A percentile compares a stretch with the other conserved stretches of the same genome.
phyloP scores from a whole-genome alignment of 1,140 invertebrate genomes.

The Prorops nasuta region DNA sequence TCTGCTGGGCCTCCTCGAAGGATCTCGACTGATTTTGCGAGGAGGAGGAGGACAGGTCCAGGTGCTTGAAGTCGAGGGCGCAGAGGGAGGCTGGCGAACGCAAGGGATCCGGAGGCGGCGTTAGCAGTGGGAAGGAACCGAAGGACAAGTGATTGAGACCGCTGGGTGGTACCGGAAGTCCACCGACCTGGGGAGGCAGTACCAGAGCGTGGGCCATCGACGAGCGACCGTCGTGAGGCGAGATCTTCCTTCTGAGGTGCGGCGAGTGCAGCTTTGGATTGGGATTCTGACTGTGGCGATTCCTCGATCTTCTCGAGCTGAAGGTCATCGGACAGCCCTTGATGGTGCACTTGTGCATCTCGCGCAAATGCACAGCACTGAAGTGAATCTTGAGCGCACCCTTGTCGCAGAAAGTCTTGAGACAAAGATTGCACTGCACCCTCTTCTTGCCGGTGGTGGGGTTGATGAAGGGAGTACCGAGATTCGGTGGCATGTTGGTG shows the following conservation, averaged over 20 bases:
- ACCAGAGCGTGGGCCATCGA: constrained; percentile 80
- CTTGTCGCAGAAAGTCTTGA: constrained; percentile 99
- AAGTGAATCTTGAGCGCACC: constrained; percentile 99
- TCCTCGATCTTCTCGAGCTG: constrained; percentile 90
- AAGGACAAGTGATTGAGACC: constrained; percentile 69
- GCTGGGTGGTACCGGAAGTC: constrained; percentile 60
- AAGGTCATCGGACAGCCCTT: constrained; percentile 99
- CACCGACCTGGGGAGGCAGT: constrained; percentile 70
- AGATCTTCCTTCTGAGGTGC: constrained; percentile 86
- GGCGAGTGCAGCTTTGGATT: constrained; percentile 98
- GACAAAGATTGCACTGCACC: constrained; percentile 96
- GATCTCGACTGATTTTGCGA: constrained; percentile 28
- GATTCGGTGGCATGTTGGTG: constrained; percentile 73
- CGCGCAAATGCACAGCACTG: constrained; percentile 95
- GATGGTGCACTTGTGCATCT: constrained; percentile 99
- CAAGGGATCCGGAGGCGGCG: constrained; percentile 71
- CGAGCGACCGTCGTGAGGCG: constrained; percentile 87
- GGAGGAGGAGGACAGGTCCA: constrained; percentile 58
- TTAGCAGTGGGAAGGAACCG: constrained; percentile 72
- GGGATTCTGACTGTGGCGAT: constrained; percentile 95
- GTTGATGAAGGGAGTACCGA: constrained; percentile 88
- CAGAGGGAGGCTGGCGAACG: constrained; percentile 62
- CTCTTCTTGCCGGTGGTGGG: constrained; percentile 92
- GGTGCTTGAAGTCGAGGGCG: constrained; percentile 68
- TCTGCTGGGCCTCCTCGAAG: constrained; percentile 52